phyloP scores from a whole-genome alignment of 2,113 vertebrate species.

The Erythrocercus mccallii region DNA sequence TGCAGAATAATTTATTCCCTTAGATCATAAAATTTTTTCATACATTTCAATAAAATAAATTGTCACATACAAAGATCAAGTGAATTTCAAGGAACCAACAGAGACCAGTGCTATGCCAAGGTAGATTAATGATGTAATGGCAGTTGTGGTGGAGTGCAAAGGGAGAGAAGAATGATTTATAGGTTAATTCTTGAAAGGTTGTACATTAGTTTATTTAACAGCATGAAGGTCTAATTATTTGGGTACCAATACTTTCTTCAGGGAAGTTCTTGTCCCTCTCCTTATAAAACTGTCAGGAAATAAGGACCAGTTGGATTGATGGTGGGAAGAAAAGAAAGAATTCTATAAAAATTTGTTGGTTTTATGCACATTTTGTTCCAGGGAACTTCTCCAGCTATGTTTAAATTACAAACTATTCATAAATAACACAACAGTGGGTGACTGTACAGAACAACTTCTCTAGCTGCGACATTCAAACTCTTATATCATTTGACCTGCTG shows the following conservation, averaged over 20 bases:
- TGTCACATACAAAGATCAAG: background rate
- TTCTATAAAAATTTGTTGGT: background rate
- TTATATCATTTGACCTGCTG: background rate
- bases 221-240: background rate
- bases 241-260: background rate
- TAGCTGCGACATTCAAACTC: background rate
- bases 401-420: background rate
- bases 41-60: background rate
- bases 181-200: background rate
- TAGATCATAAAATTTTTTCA: background rate
- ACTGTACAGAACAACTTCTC: background rate
- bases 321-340: background rate
- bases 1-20: background rate
- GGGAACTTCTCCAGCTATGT: background rate
- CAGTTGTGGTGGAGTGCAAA: background rate
- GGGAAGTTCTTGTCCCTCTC: background rate
- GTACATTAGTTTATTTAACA: background rate
- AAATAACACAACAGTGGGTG: background rate
- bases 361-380: background rate
- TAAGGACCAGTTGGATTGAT: background rate
- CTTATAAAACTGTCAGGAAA: background rate
- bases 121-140: background rate
- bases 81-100: background rate
- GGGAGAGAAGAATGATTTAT: background rate
- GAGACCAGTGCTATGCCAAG: fast-evolving